Percentiles rank a stretch among this genome's conserved stretches.
Evolutionary conservation across 2,113 vertebrate species (phyloP).

Genomic region (Oryzias celebensis): DNA sequence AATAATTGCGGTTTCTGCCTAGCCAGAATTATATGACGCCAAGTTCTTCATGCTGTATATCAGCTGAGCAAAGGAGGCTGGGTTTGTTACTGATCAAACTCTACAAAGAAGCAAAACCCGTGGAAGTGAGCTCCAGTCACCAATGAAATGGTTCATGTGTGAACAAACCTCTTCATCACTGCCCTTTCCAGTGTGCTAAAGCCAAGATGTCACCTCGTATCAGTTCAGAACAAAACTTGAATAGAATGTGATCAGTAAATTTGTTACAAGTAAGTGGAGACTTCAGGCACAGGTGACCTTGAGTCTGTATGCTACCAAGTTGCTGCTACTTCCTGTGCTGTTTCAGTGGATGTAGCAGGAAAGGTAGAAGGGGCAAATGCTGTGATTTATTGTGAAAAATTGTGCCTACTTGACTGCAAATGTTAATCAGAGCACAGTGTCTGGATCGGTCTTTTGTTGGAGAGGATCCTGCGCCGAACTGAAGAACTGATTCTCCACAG

Average conservation of each 20-base stretch:
- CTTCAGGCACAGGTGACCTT: background rate
- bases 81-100: no score
- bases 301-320: background rate
- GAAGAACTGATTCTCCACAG: background rate
- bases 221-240: background rate
- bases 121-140: no score
- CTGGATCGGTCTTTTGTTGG: slow-evolving; percentile 21
- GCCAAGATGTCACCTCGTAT: background rate
- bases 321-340: background rate
- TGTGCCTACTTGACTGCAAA: slow-evolving; percentile 10
- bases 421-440: slow-evolving; percentile 28
- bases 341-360: no score
- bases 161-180: background rate
- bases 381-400: slow-evolving; percentile 2
- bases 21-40: no score
- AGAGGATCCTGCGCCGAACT: background rate
- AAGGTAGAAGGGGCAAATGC: no score
- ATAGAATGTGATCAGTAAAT: slow-evolving; percentile 2
- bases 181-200: background rate
- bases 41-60: no score
- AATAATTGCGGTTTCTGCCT: no score
- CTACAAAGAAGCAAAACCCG: no score
- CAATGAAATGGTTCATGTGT: background rate
- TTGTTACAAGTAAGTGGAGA: slow-evolving; percentile 4
- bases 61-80: no score